Conservation (phyloP, 92 coral and sea anemone genomes). For the Meandrina meandrites region DNA sequence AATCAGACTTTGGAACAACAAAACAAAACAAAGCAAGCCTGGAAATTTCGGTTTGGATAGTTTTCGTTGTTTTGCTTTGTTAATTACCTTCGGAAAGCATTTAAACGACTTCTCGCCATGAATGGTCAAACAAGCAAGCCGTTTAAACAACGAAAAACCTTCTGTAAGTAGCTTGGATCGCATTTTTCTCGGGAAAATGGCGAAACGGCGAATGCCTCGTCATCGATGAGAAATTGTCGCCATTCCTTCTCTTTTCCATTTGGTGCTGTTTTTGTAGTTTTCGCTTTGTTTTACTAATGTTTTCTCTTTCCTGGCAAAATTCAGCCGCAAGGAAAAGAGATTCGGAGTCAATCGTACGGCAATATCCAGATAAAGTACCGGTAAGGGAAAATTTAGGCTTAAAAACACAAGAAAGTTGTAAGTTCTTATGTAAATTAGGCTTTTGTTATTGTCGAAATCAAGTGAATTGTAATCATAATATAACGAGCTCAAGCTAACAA, state of each 20-base stretch:
- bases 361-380: conserved; percentile 98
- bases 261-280: not conserved
- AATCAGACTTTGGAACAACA: conserved; percentile 19
- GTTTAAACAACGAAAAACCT: conserved; percentile 90
- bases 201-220: not conserved
- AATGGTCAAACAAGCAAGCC: conserved; percentile 74
- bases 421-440: not conserved
- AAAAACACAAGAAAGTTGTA: not conserved
- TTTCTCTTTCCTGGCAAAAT: conserved; percentile 3
- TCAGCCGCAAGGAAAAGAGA: conserved; percentile 94
- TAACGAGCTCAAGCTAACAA: not conserved
- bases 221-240: not conserved
- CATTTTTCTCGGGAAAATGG: conserved; percentile 11
- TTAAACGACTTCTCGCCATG: conserved; percentile 36
- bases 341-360: conserved; percentile 89
- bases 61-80: conserved; percentile 11
- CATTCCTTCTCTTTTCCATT: not conserved
- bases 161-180: conserved; percentile 72
- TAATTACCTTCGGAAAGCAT: not conserved
- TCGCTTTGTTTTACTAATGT: not conserved
- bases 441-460: not conserved
- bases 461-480: not conserved
- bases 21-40: conserved; percentile 15
- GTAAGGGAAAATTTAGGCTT: conserved; percentile 56
- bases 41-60: not conserved